Evolutionary conservation across 2,113 vertebrate species (phyloP).

Genomic region (Camelus dromedarius): DNA sequence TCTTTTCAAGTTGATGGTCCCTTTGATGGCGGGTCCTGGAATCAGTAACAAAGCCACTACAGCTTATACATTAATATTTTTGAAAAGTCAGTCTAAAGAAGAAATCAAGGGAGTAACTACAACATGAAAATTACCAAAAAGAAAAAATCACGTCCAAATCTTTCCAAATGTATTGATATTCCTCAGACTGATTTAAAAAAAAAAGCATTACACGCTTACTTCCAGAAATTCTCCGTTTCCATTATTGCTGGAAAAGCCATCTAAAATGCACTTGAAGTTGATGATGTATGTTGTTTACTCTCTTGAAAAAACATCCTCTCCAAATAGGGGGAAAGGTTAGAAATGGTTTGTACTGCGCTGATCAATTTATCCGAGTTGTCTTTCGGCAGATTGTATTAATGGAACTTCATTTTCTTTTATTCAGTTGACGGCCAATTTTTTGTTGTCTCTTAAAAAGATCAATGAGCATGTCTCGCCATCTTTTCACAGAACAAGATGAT

Average conservation of each 20-base stretch:
- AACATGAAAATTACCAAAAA: slow-evolving; percentile 38
- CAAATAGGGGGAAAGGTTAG: slow-evolving; percentile 88
- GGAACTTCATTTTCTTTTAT: slow-evolving; percentile 92
- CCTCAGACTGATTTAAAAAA: slow-evolving; percentile 62
- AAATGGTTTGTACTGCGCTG: slow-evolving; percentile 89
- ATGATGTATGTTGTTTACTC: slow-evolving; percentile 86
- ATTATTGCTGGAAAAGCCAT: slow-evolving; percentile 84
- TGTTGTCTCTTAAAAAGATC: slow-evolving; percentile 90
- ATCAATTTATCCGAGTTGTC: slow-evolving; percentile 91
- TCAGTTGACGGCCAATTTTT: slow-evolving; percentile 88
- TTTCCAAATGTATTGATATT: slow-evolving; percentile 77
- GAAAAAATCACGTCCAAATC: slow-evolving; percentile 11
- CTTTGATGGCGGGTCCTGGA: not conserved
- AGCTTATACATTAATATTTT: slow-evolving; percentile 23
- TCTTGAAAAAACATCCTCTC: slow-evolving; percentile 84
- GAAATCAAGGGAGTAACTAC: slow-evolving; percentile 46
- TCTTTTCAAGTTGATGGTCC: not conserved
- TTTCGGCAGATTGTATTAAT: slow-evolving; percentile 90
- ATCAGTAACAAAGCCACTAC: not conserved
- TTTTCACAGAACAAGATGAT: slow-evolving; percentile 88
- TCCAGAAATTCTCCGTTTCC: slow-evolving; percentile 86
- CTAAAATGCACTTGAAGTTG: slow-evolving; percentile 86
- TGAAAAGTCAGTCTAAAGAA: slow-evolving; percentile 41
- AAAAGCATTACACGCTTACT: slow-evolving; percentile 76
- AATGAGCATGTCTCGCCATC: slow-evolving; percentile 88